Percentiles rank a stretch among this genome's conserved stretches.
These are phyloP conservation scores for Ibidorhyncha struthersii DNA, from an alignment of 2,113 vertebrate species.

Conservation along the genomic window DNA sequence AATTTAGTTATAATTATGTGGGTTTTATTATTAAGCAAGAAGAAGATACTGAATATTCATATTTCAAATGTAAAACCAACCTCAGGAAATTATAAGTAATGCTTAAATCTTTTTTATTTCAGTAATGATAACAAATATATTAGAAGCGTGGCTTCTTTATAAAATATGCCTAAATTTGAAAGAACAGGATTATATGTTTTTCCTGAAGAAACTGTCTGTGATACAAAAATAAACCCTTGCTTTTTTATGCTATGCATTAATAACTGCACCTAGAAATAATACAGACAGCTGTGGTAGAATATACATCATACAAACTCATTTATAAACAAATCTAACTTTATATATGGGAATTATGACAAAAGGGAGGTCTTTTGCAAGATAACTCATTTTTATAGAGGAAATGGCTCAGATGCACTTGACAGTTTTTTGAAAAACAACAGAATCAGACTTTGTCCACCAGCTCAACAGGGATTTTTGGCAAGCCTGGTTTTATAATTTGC, in stretches of 20 bases:
- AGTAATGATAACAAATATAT: background rate
- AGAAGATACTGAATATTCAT: background rate
- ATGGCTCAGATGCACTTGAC: background rate
- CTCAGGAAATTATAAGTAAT: background rate
- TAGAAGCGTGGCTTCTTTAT: background rate
- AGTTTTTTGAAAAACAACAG: conserved; percentile 39
- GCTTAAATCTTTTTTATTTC: conserved; percentile 23
- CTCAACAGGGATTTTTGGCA: conserved; percentile 38
- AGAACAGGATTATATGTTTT: background rate
- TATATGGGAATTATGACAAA: background rate
- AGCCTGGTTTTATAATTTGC: background rate
- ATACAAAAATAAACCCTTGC: background rate
- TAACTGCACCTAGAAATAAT: conserved; percentile 25
- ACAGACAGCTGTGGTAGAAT: background rate
- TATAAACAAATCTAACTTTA: conserved; percentile 33
- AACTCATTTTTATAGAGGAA: conserved; percentile 41
- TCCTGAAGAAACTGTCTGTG: background rate
- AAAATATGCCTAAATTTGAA: background rate
- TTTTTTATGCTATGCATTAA: background rate
- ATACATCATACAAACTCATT: background rate
- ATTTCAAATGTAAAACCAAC: background rate
- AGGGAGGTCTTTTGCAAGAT: background rate
- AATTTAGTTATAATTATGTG: background rate
- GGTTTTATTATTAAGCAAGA: background rate
- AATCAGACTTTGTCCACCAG: conserved; percentile 21